Base-by-base conservation (phyloP, 2,888 invertebrate genomes). In the Ganaspis brasiliensis region DNA sequence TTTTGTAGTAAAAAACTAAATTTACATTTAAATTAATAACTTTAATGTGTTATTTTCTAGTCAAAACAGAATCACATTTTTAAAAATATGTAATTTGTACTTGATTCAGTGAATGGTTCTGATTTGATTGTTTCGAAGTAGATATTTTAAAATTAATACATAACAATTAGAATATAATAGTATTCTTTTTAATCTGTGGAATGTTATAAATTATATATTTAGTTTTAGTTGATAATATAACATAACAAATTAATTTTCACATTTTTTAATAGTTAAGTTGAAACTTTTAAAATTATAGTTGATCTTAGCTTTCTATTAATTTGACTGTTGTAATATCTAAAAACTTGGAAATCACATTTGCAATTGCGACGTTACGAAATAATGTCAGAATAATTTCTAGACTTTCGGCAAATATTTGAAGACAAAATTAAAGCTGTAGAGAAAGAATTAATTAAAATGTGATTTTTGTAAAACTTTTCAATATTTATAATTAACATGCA, bases 361-460 rank as follows among this genome's bases (percentile, higher is more conserved):
- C 9, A 52, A 52, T 19, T 52, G 9, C 8, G 10, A 21, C n/a
- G 40, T 61, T 59, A 61, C 10, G 40, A 37, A 40, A 59, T 45
- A 73, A 57, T 59, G 45, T 45, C 56, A 73, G 52, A 49, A 67
- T 67, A 73, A 56, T 61, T 61, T 61, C 40, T 61, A 35, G n/a
- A 9, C 16, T 40, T 59, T 57, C 24, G 45, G 56, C 31, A 61
- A 73, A 61, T 9, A 19, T 35, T 19, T 35, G 6, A 37, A n/a
- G 14, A 59, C n/a, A 24, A 59, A 35, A 31, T 59, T 59, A 10
- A 59, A 59, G 10, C 31, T 59, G 24, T 24, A 10, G 2, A 8
- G 35, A 9, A 35, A 35, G 21, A 14, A n/a, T 24, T 8, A 52
- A 19, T 16, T 52, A 52, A 52, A 52, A 52, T 52, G 19, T 19